Base-by-base conservation (phyloP, 2,113 vertebrate species). In the Pseudonaja textilis region DNA sequence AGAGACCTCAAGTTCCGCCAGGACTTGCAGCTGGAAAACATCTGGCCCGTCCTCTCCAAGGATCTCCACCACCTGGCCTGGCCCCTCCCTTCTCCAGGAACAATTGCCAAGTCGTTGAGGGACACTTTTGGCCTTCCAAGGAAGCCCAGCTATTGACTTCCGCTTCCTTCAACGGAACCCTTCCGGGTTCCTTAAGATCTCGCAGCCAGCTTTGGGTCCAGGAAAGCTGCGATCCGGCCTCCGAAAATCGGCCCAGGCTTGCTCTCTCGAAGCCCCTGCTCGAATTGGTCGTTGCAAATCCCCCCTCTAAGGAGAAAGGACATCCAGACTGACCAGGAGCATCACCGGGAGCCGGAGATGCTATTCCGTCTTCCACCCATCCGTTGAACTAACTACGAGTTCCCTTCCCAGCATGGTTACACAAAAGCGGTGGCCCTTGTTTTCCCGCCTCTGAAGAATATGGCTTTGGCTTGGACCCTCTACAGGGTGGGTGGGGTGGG, bases 341-440 rank as follows among this genome's bases (percentile, higher is more conserved):
- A 9, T 1, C 23, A 1, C 29, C 9, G 42, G 2, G 56, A 50
- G 18, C 4, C 0, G 10, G 8, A 14, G 59, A 7, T 55, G 20
- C 88, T 50, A 3, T 10, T 87, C 26, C 1, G 42, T 34, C 11
- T 11, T 42, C 20, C 1, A 55, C 14, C 3, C 29, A 3, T 29
- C n/a, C 1, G 34, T 47, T 8, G 16, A 59, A 25, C 0, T 56
- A 6, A 25, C 18, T 2, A 3, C 16, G 3, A 12, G 3, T 50
- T n/a, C 3, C 3, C n/a, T 88, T 55, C 52, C 52, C 20, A 4
- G 18, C 14, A 4, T 14, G 50, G 1, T 54, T 52, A 9, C 20
- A 4, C 14, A 8, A 1, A 1, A 4, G 20, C 0, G 8, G 57
- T 0, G 26, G 7, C 11, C 12, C 69, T 42, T 1, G 8, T 7